These are phyloP conservation scores for Mythimna lalbum DNA, from an alignment of 2,888 invertebrate species.

Conservation along the genomic window DNA sequence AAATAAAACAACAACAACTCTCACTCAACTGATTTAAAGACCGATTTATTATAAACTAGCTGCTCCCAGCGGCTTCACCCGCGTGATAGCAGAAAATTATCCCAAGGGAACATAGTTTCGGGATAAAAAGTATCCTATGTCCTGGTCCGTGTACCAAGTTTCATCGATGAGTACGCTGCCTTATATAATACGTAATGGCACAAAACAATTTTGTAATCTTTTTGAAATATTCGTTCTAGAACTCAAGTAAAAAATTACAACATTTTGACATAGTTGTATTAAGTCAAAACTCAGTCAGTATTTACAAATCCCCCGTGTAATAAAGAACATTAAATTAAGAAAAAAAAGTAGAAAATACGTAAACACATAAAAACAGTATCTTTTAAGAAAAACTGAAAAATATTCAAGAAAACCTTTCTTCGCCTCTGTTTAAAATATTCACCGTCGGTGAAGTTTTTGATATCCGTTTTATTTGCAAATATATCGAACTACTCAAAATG, in stretches of 20 bases:
- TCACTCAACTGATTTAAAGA: too few relatives aligned
- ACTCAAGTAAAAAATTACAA: neutral
- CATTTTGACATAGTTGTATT: neutral
- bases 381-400: constrained; percentile 49
- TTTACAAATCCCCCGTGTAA: constrained; percentile 44
- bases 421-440: constrained; percentile 20
- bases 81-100: too few relatives aligned
- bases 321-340: constrained; percentile 37
- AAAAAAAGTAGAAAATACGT: constrained; percentile 53
- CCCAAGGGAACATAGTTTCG: too few relatives aligned
- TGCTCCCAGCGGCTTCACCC: too few relatives aligned
- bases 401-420: constrained; percentile 6
- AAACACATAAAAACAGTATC: constrained; percentile 46
- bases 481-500: constrained; percentile 34
- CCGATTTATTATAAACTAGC: too few relatives aligned
- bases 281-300: constrained; percentile 27
- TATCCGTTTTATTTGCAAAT: constrained; percentile 33
- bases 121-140: too few relatives aligned
- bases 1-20: too few relatives aligned
- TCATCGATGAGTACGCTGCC: too few relatives aligned
- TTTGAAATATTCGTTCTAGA: constrained; percentile 34
- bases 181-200: constrained; percentile 32
- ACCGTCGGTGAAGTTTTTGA: constrained; percentile 36
- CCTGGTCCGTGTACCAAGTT: too few relatives aligned
- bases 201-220: neutral